Evolutionary conservation across 2,888 invertebrate genomes (phyloP).

Genomic region (Drosophila siamana): DNA sequence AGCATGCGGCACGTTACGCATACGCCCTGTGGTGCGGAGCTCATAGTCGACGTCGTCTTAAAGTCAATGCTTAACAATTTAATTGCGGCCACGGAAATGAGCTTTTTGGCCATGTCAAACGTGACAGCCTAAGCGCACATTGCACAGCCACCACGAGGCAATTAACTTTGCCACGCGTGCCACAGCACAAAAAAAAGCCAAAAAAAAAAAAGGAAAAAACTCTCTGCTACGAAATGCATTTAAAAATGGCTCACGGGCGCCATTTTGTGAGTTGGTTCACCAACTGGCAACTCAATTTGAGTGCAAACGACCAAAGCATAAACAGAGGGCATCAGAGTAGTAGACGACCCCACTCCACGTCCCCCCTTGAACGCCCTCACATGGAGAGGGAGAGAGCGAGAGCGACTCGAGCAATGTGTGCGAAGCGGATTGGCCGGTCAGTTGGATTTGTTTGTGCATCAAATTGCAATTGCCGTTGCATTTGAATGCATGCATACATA

Average conservation of each 20-base stretch:
- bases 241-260: conserved; percentile 45
- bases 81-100: conserved; percentile 75
- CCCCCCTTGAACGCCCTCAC: conserved; percentile 8
- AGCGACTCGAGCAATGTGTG: conserved; percentile 7
- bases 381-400: too few species aligned
- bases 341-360: conserved; percentile 19
- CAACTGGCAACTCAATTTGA: conserved; percentile 58
- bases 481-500: conserved; percentile 48
- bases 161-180: conserved; percentile 44
- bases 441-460: conserved; percentile 73
- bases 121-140: conserved; percentile 40
- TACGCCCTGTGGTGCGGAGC: conserved; percentile 27
- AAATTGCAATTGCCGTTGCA: conserved; percentile 71
- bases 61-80: conserved; percentile 70
- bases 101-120: conserved; percentile 62
- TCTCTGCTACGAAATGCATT: conserved; percentile 44
- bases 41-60: too few species aligned
- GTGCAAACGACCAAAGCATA: conserved; percentile 51
- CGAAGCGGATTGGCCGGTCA: conserved; percentile 43
- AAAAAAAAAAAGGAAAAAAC: conserved; percentile 24
- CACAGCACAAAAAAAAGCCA: conserved; percentile 1
- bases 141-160: conserved; percentile 35
- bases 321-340: conserved; percentile 42
- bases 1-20: conserved; percentile 15
- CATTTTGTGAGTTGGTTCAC: conserved; percentile 42